A percentile compares a stretch with the other conserved stretches of the same genome.
Conservation (phyloP, 2,113 vertebrate genomes). For the Xenus cinereus region DNA sequence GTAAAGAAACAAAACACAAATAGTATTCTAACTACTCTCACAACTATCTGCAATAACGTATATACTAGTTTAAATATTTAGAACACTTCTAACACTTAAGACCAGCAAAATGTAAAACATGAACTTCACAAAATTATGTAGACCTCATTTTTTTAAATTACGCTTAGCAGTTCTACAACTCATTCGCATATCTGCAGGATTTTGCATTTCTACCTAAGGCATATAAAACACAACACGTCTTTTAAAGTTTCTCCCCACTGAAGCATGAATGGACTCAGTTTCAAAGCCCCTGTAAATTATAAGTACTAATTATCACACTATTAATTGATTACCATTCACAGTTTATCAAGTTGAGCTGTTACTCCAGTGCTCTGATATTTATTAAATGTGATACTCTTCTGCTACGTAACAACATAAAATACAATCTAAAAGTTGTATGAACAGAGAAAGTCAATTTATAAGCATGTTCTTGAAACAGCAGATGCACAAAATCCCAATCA, state of each 20-base stretch:
- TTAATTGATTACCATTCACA: background rate
- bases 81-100: background rate
- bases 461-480: background rate
- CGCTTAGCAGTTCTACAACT: background rate
- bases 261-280: background rate
- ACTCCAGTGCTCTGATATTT: background rate
- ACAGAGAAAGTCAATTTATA: background rate
- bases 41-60: background rate
- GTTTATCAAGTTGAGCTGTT: background rate
- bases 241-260: background rate
- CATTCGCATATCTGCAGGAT: background rate
- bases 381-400: background rate
- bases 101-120: background rate
- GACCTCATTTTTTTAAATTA: background rate
- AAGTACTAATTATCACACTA: background rate
- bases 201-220: background rate
- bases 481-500: background rate
- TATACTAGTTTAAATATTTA: background rate
- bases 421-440: background rate
- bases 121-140: background rate
- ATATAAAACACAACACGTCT: background rate
- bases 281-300: background rate
- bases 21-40: background rate
- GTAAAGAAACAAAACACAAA: fast-evolving
- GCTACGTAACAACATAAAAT: background rate